phyloP scores from a whole-genome alignment of 2,113 vertebrate genomes.

The Tenebrosternarchus preto region DNA sequence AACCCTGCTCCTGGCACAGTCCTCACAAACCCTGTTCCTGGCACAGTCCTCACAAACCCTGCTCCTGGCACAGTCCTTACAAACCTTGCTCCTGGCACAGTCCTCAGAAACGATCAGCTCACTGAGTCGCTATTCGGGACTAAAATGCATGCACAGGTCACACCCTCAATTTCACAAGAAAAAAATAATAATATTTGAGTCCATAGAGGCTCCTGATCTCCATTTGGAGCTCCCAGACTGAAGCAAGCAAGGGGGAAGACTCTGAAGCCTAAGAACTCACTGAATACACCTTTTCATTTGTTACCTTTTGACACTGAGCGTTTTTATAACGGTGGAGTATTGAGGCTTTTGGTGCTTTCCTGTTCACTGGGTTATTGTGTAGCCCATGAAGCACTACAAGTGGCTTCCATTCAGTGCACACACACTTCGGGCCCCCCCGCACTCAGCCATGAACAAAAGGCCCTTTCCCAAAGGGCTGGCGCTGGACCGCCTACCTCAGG shows the following conservation, averaged over 20 bases:
- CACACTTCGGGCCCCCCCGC: conserved; percentile 67
- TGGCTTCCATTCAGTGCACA: conserved; percentile 73
- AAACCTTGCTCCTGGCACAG: too few relatives aligned
- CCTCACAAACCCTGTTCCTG: too few relatives aligned
- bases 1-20: too few relatives aligned
- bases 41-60: too few relatives aligned
- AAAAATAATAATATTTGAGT: neutral
- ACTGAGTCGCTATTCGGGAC: neutral
- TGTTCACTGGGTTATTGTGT: conserved; percentile 63
- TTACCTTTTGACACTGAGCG: neutral
- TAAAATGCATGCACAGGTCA: neutral
- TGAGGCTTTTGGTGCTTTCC: conserved; percentile 58
- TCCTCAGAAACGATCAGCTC: neutral
- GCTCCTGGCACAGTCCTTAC: too few relatives aligned
- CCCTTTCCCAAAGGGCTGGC: conserved; percentile 73
- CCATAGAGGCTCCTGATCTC: neutral
- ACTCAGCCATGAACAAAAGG: conserved; percentile 68
- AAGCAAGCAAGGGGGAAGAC: neutral
- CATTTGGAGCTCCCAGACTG: neutral
- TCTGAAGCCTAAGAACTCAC: neutral
- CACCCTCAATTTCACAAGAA: conserved; percentile 4
- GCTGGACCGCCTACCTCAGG: conserved; percentile 70
- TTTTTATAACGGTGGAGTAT: conserved; percentile 44
- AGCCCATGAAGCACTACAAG: conserved; percentile 70
- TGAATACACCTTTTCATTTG: neutral